Conservation (phyloP, 2,888 invertebrate species). For the Chymomyza caudatula region DNA sequence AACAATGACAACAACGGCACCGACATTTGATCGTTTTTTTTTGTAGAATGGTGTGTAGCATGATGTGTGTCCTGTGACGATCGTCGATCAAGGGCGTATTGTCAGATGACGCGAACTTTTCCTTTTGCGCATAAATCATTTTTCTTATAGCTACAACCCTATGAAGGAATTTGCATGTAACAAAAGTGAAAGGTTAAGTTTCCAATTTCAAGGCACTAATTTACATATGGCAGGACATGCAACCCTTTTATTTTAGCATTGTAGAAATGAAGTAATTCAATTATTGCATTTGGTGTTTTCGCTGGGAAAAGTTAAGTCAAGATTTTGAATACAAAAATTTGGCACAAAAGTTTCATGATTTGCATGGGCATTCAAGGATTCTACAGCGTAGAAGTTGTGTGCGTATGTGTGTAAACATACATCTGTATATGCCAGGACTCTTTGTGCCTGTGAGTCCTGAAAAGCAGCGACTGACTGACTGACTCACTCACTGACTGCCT, state of each 20-base stretch:
- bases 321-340: background rate
- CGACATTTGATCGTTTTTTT: conserved; percentile 71
- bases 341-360: background rate
- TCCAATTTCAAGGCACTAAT: conserved; percentile 20
- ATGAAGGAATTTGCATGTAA: conserved; percentile 66
- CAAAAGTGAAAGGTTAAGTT: conserved; percentile 26
- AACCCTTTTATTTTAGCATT: conserved; percentile 27
- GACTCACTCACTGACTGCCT: background rate
- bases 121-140: conserved; percentile 68
- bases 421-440: background rate
- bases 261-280: conserved; percentile 43
- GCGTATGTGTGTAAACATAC: conserved; percentile 2
- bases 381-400: background rate
- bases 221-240: conserved; percentile 2
- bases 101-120: conserved; percentile 8
- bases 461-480: background rate
- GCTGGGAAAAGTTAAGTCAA: background rate
- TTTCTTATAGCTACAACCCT: conserved; percentile 53
- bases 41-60: conserved; percentile 23
- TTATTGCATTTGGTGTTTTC: conserved; percentile 19
- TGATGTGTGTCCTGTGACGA: background rate
- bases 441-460: background rate
- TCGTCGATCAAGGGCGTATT: background rate
- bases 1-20: conserved; percentile 59
- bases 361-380: conserved; percentile 26